Base-by-base conservation (phyloP, 2,113 vertebrate species). In the Rhipidura dahli region DNA sequence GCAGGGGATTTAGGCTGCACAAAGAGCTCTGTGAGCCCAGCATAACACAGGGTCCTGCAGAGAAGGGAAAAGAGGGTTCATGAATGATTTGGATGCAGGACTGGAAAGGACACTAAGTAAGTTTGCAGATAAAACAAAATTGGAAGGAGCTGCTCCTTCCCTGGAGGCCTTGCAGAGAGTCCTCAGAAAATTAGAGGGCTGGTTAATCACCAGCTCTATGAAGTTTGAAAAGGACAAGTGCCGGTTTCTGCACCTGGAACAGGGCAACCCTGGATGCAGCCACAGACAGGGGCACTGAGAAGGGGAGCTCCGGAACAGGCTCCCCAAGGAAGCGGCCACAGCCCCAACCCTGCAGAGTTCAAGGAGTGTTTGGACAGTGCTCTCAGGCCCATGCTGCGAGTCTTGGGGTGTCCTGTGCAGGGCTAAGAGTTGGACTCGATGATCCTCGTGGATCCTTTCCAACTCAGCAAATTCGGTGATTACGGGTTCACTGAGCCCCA, bases 1-100 rank as follows among this genome's bases (percentile, higher is more conserved):
- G 17, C 31, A 7, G 13, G 51, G 3, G 0, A 1, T 5, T 49
- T 14, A 27, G 45, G 17, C 3, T 53, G 18, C 5, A 8, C 39
- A 5, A 66, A 42, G 53, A 80, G 9, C 44, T 7, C 6, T 0
- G 1, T 3, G 13, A 63, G 15, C 7, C n/a, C 4, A 23, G 11
- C 0, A 0, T 8, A 27, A 31, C 2, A 3, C 1, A 2, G 13
- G 9, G 18, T 1, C 27, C 7, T 4, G 26, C 20, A 12, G 19
- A 31, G 7, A 9, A 3, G 9, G 15, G 26, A 12, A 21, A 11
- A 6, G 21, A 17, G 20, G 1, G 4, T 26, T 47, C 69, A 26
- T n/a, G 12, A 61, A 47, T 1, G 2, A 30, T 3, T 21, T 15
- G 53, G 28, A 47, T 8, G 30, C 33, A 39, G 53, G 24, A 30